Base-by-base conservation (phyloP, 2,797 vertebrate genomes). In the Poeciliopsis infans region DNA sequence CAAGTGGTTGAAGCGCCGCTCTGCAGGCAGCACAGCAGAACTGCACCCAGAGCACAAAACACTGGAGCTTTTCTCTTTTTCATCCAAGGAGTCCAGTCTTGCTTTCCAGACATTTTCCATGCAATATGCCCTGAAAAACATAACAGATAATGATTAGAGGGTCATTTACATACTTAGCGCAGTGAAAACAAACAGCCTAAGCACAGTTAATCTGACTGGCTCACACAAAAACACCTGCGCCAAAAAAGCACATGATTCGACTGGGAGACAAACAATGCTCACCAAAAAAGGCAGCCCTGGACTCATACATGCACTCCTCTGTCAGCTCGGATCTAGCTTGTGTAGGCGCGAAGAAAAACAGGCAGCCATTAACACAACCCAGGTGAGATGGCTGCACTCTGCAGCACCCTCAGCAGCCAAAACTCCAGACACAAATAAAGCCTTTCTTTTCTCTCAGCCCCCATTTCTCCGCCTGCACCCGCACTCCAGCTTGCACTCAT, bases 101-200 rank as follows among this genome's bases (percentile, higher is more conserved):
- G 86, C 79, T 91, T 94, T 93, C 92, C 93, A 91, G 92, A 94
- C 95, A 95, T 96, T 91, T 95, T 95, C 96, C 95, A 96, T 96
- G 92, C 91, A 95, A 93, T 89, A 76, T 89, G 87, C 83, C 91
- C 95, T 96, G 88, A 78, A 89, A 92, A 69, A 89, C 69, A 91
- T 28, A 89, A 86, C 1, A 85, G 20, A 45, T 55, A 25, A 57
- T 46, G 75, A 84, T 88, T 79, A 85, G 86, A 77, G 41, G 77
- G 70, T 78, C 79, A 80, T 36, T 75, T 70, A 72, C 81, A 85
- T 55, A 74, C 59, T 71, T 25, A 33, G 51, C 20, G 25, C 74
- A 68, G 15, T 59, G 28, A 68, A 82, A 80, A 83, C 66, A 82
- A 86, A 81, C 68, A 83, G 45, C 53, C 74, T 8, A 72, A 79